Base-by-base conservation (phyloP, 1,140 invertebrate species). In the Mesaphorura yosii region DNA sequence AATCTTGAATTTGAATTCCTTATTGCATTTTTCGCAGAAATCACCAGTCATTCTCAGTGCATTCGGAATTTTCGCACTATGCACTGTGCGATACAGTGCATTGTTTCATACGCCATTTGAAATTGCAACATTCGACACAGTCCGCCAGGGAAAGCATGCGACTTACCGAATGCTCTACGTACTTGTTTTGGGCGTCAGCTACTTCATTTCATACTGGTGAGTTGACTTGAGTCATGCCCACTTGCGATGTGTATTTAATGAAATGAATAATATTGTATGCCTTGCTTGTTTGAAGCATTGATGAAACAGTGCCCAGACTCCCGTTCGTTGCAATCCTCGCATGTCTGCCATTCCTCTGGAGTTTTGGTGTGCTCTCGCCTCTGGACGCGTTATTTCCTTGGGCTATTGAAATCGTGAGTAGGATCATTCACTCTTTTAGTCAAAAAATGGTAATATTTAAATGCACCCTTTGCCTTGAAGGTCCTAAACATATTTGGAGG, bases 51-150 rank as follows among this genome's bases (percentile, higher is more conserved):
- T 50, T 17, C 45, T 57, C 2, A 41, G 48, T 44, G 41, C 26
- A 19, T 20, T 57, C 20, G 52, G 23, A 19, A 44, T 60, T 15
- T 60, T 54, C 25, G 34, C 55, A n/a, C 15, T 57, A n/a, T 60
- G 55, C 45, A 51, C 44, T 27, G 48, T 51, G 17, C 19, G 55
- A 23, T 61, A 57, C 47, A 58, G 55, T 22, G 40, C 55, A 31
- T 39, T 61, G 2, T 55, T 57, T 15, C 47, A 55, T 31, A 3
- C 41, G 10, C 27, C 59, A 22, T 44, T 53, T 12, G 59, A 61
- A 51, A 47, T 61, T 0, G 52, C 45, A n/a, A 60, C 48, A 4
- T 61, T 61, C 50, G 59, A 61, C 46, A 29, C 59, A 14, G 41
- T 54, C 23, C 53, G 40, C 10, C 23, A 42, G 31, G n/a, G n/a